Base-by-base conservation (phyloP, 2,113 vertebrate genomes). In the Oxygymnocypris stewartii region DNA sequence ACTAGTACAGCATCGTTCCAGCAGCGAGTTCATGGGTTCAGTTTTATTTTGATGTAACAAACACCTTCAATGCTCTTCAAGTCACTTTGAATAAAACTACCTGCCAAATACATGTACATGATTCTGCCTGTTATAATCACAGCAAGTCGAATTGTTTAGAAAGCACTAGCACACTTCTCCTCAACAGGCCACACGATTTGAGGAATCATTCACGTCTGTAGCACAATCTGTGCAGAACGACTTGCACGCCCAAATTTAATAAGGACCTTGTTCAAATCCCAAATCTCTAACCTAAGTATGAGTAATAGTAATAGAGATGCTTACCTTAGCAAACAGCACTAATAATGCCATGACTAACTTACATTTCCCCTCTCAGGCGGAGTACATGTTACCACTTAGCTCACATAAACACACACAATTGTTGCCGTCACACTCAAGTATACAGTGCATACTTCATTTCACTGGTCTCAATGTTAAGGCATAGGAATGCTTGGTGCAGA, bases 281-380 rank as follows among this genome's bases (percentile, higher is more conserved):
- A 44, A 74, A 74, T 74, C 71, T n/a, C 71, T n/a, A 44, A 44
- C 40, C 40, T 13, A 74, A 74, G 40, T 74, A n/a, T 74, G 71
- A 74, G 23, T 12, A 74, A 44, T 42, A 44, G 40, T 44, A 14
- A 14, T 13, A 74, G 71, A 74, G 71, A 74, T n/a, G 37, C 40
- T 44, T 74, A 74, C 23, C 40, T 44, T 44, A 74, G 71, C 11
- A 44, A 31, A 40, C 54, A 10, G 57, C 14, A 6, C 71, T 76
- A 71, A 47, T 59, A 84, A 84, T 76, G 73, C 37, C 65, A 47
- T 77, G n/a, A 75, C 31, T 67, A 37, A 13, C 42, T 49, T 37
- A 2, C 4, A 67, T 49, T 81, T 78, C 12, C 35, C 14, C 59
- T 31, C 74, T 65, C 49, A 76, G 11, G 9, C 71, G 4, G 37